Base-by-base conservation (phyloP, 2,113 vertebrate species). In the Pomatostomus ruficeps region DNA sequence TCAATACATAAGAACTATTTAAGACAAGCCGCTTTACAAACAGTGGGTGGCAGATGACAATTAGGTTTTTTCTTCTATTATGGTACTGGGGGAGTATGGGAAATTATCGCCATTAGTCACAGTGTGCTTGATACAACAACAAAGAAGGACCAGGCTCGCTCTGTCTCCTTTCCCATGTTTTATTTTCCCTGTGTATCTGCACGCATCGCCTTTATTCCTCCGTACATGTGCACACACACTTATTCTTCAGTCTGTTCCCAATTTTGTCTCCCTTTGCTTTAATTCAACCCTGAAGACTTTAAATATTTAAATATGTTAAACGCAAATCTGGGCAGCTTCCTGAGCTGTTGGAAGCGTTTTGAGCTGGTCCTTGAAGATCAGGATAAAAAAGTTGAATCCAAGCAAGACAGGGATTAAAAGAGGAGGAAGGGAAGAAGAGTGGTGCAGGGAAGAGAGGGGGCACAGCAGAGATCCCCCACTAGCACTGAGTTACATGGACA, bases 1-100 rank as follows among this genome's bases (percentile, higher is more conserved):
- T 85, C 91, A 88, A 71, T 91, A 70, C 54, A 52, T 58, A 88
- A 74, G 85, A 93, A 93, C 79, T 63, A 85, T 74, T 94, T 95
- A 75, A 91, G 85, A 95, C 85, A 95, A 95, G 86, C 90, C 93
- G 78, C 78, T 89, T 94, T 96, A 88, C 87, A 81, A 91, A 79
- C 90, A 93, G 94, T 57, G 81, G 90, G 94, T 91, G 74, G 95
- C 92, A 90, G 82, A 94, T 86, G 62, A 91, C 95, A 95, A 92
- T 96, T 96, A 89, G 65, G 42, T 71, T 85, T 90, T 89, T 91
- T 86, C 71, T 91, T 90, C 89, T 77, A 8, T 85, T 88, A 73
- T 42, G 23, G 43, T n/a, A 36, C 62, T 43, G 65, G 67, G 48
- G 10, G 46, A 12, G 20, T 16, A 67, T n/a, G 25, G 45, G 29